Conservation (phyloP, 2,113 vertebrate genomes). For the Opisthocomus hoazin region DNA sequence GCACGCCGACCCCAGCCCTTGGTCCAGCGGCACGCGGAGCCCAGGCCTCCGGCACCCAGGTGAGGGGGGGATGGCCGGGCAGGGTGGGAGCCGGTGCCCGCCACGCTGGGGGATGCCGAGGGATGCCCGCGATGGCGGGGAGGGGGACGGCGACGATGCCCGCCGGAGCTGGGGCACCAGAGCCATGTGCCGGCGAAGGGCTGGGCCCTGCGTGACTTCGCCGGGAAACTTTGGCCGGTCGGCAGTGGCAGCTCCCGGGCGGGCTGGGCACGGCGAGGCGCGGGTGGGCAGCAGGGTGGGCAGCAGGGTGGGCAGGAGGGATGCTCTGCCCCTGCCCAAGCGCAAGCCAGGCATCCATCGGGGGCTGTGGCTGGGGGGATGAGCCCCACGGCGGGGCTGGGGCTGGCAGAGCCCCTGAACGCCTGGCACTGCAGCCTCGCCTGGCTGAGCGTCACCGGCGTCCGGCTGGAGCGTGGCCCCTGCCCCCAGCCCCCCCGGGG, state of each 20-base stretch:
- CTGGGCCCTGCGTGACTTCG: fast-evolving
- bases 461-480: fast-evolving
- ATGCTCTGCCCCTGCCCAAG: background rate
- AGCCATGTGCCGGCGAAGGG: background rate
- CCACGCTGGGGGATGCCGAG: fast-evolving
- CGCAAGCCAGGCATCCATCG: fast-evolving
- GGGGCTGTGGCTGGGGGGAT: background rate
- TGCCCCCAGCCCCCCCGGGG: background rate
- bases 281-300: background rate
- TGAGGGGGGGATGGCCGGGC: background rate
- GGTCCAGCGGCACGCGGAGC: fast-evolving
- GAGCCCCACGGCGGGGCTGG: background rate
- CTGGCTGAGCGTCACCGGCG: background rate
- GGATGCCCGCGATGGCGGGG: background rate
- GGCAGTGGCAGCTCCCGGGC: fast-evolving
- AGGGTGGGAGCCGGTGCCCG: background rate
- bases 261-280: fast-evolving
- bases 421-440: fast-evolving
- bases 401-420: background rate
- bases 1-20: background rate
- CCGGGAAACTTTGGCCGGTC: background rate
- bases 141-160: background rate
- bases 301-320: background rate
- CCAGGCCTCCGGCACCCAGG: background rate
- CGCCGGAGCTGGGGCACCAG: background rate